These are phyloP conservation scores for Paramormyrops kingsleyae DNA, from an alignment of 2,113 vertebrate species.

Conservation along the genomic window DNA sequence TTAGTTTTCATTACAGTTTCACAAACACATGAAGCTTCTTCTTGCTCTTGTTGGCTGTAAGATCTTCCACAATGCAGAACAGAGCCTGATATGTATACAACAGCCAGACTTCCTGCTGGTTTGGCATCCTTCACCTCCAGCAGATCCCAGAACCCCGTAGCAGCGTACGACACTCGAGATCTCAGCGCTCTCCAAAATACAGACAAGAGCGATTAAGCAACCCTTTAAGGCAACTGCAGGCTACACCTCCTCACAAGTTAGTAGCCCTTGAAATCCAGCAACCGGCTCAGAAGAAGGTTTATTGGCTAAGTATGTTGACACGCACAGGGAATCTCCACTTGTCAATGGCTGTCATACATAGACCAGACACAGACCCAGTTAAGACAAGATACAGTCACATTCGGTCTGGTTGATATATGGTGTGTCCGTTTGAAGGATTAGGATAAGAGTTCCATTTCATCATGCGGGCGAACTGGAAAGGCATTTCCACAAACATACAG, in stretches of 20 bases:
- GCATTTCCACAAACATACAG: not conserved
- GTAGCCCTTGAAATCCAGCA: not conserved
- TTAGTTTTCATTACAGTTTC: not conserved
- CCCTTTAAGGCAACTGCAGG: not conserved
- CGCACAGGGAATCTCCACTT: not conserved
- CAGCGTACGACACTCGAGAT: not conserved
- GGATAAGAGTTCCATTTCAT: not conserved
- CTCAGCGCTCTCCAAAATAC: not conserved
- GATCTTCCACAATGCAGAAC: not conserved
- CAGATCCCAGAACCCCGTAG: not conserved
- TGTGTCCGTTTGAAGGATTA: not conserved
- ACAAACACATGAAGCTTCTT: not conserved
- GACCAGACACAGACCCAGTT: not conserved
- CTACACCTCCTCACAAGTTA: not conserved
- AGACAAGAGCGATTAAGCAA: not conserved
- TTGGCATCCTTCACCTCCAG: not conserved
- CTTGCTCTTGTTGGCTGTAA: not conserved
- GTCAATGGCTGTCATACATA: not conserved
- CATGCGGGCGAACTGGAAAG: not conserved
- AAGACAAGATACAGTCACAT: not conserved
- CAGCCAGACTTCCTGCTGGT: not conserved
- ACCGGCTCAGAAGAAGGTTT: not conserved
- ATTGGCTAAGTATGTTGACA: not conserved
- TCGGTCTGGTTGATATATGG: not conserved
- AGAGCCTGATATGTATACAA: not conserved